Evolutionary conservation across 2,113 vertebrate genomes (phyloP), one percentile per base, ranked within the genome.

Genomic region (Alosa alosa): DNA sequence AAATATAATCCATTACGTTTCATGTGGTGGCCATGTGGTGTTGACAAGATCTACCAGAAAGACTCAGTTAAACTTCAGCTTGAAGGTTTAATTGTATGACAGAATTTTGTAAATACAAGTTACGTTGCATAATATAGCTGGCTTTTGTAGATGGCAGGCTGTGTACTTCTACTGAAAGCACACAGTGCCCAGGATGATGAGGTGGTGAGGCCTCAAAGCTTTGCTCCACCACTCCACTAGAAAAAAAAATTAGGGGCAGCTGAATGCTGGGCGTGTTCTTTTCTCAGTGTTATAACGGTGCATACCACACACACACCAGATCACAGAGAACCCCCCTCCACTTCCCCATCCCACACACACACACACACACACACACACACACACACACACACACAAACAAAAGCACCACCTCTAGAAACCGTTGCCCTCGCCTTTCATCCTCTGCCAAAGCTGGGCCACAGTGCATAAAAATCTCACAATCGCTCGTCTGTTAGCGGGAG

Each of bases 401-500:
- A 86, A 88, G 89, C 45, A 22, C 88, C 90, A 94, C 93, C 91
- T 85, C 86, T 72, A 94, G 94, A 94, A 92, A 92, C 93, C 91
- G 94, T 15, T 78, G 85, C 89, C 93, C 93, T 78, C 36, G 83
- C 90, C 91, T 95, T 96, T 95, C 95, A 94, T 95, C 94, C 90
- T 90, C 91, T 91, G 95, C 91, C 86, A 90, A 41, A 85, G 88
- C 82, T 15, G 92, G 92, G 92, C 94, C 95, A 94, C 94, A 95
- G 95, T 91, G 86, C 90, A 90, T 89, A 91, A 89, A 94, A 88
- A 36, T 78, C 94, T 93, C 93, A 95, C 95, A 96, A 95, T 93
- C 91, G 91, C 60, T 95, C 93, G 92, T 94, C 94, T 94, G 96
- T 96, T 95, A 92, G 93, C 93, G 91, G 94, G 91, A 90, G 93